A percentile compares a stretch with the other conserved stretches of the same genome.
These are phyloP conservation scores for Drosophila formosana DNA, from an alignment of 2,888 invertebrate genomes.

Conservation along the genomic window DNA sequence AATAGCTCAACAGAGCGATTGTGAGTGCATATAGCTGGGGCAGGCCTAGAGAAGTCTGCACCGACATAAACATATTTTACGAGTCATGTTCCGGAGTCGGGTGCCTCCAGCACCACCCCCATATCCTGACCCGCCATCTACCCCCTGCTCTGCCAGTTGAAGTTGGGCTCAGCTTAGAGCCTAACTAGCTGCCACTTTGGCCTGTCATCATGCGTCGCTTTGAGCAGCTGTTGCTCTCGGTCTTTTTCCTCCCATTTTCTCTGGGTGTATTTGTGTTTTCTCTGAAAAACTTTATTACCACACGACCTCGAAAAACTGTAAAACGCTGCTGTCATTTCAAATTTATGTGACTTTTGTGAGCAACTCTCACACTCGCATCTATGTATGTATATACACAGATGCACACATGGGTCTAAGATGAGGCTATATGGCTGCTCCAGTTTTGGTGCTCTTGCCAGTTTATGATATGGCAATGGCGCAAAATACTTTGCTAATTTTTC, in stretches of 20 bases:
- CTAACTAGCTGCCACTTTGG: conserved; percentile 59
- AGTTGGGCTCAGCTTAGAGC: conserved; percentile 29
- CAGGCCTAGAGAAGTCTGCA: conserved; percentile 44
- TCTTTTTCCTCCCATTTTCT: conserved; percentile 20
- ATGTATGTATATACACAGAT: conserved; percentile 14
- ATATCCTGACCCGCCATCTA: neutral
- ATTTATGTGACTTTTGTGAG: conserved; percentile 79
- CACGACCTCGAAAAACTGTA: conserved; percentile 77
- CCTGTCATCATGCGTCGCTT: conserved; percentile 60
- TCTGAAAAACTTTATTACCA: conserved; percentile 64
- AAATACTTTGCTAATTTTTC: conserved; percentile 79
- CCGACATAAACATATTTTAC: conserved; percentile 63
- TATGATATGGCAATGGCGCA: conserved; percentile 76
- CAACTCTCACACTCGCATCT: conserved; percentile 39
- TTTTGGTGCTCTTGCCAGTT: conserved; percentile 56
- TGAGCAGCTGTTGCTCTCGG: conserved; percentile 50
- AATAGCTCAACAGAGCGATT: conserved; percentile 61
- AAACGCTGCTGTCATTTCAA: conserved; percentile 77
- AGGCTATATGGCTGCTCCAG: conserved; percentile 46
- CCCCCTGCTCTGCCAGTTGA: conserved; percentile 4
- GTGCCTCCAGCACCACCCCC: neutral
- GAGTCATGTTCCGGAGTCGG: conserved; percentile 35
- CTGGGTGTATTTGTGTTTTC: conserved; percentile 24
- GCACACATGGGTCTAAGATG: conserved; percentile 11
- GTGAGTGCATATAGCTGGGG: conserved; percentile 28